Base-by-base conservation (phyloP, 2,113 vertebrate species). In the Sciurus niger region DNA sequence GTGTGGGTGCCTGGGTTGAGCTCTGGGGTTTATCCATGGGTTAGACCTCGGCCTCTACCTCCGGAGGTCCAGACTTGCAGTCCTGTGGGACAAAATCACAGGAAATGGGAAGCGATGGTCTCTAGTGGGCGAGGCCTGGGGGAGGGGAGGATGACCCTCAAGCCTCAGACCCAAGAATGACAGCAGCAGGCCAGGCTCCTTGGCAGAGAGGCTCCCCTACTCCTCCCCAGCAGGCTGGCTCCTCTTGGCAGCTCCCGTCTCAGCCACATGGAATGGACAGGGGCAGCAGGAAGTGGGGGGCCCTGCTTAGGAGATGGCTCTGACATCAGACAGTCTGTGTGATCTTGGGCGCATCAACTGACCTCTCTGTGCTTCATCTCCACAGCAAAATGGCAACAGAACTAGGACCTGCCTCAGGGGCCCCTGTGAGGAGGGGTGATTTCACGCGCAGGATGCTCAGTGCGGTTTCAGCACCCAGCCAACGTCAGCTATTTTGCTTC, bases 251-350 rank as follows among this genome's bases (percentile, higher is more conserved):
- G 10, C 51, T 60, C 48, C 82, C 37, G 46, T 55, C 83, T 25
- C 0, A 2, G 43, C 40, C 51, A 25, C 1, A 0, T 13, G 30
- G 28, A 22, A 32, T 11, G n/a, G n/a, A 32, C 7, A 6, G 6
- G 30, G 43, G 68, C 28, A 24, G 46, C 40, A 5, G 0, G 13
- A 73, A 28, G 8, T 17, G 0, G 34, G 4, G 46, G 40, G 22
- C 78, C 46, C 14, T 2, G 30, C 32, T 10, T 18, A 32, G 90
- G 78, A 79, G 37, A 0, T 4, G 34, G 51, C 78, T 93, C 7
- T 20, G 63, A 60, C 10, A 3, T 70, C 65, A 58, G 70, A n/a
- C 20, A 32, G 51, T 48, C 63, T 83, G 51, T 78, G 82, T 55
- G 85, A 86, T 5, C 1, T 18, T 76, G 74, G 48, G 22, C 37